phyloP scores from a whole-genome alignment of 1,140 invertebrate genomes.

The Grapholita molesta region DNA sequence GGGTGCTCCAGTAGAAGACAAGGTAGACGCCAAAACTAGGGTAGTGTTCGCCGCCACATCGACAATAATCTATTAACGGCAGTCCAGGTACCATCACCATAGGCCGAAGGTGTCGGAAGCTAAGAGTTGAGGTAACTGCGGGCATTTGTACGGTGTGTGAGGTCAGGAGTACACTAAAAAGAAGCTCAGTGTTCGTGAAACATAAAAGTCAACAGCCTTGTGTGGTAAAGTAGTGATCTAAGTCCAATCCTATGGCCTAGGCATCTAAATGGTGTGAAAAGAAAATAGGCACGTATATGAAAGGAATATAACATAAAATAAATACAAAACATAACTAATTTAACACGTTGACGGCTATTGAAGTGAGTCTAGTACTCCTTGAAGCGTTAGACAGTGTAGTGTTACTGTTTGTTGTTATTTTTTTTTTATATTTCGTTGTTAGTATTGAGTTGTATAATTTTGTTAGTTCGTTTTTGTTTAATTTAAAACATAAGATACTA shows the following conservation, averaged over 20 bases:
- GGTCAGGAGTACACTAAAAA: conserved; percentile 77
- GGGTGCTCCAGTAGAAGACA: conserved; percentile 54
- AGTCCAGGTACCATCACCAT: conserved; percentile 63
- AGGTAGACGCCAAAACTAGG: conserved; percentile 56
- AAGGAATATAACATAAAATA: conserved; percentile 58
- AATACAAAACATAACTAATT: conserved; percentile 68
- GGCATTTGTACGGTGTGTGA: conserved; percentile 76
- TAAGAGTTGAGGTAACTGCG: conserved; percentile 77
- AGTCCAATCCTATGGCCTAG: conserved; percentile 72
- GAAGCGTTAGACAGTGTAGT: conserved; percentile 65
- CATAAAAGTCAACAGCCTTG: conserved; percentile 73
- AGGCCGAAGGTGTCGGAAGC: conserved; percentile 73
- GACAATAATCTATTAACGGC: conserved; percentile 52
- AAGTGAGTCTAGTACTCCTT: conserved; percentile 71
- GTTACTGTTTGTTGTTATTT: conserved; percentile 49
- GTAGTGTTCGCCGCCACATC: conserved; percentile 57
- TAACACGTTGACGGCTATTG: conserved; percentile 70
- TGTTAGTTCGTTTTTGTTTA: conserved; percentile 11
- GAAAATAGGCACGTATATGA: conserved; percentile 70
- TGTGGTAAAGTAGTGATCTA: conserved; percentile 76
- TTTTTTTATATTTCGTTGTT: conserved; percentile 32
- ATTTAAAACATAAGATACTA: conserved; percentile 6
- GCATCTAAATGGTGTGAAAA: conserved; percentile 74
- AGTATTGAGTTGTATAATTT: conserved; percentile 22
- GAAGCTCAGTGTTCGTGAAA: conserved; percentile 74